Percentiles rank a stretch among this genome's conserved stretches.
Evolutionary conservation across 2,888 invertebrate genomes (phyloP).

Genomic region (Sipha maydis): DNA sequence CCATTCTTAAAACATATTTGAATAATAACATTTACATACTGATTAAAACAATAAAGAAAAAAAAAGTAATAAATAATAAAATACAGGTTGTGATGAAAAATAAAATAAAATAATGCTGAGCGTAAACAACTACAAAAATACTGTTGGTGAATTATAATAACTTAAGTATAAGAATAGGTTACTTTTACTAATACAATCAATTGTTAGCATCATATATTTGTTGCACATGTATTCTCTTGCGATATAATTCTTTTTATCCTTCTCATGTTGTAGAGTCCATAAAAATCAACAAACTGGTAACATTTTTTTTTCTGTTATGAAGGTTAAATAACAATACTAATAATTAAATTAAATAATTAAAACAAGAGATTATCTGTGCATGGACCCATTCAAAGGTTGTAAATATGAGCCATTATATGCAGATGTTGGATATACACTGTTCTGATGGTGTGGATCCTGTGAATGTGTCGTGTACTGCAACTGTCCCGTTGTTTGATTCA

Average conservation of each 20-base stretch:
- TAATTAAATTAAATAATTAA: conserved; percentile 31
- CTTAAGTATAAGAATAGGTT: conserved; percentile 27
- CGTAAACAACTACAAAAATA: conserved; percentile 45
- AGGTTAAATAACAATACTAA: conserved; percentile 11
- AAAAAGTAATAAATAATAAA: background rate
- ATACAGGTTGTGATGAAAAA: conserved; percentile 37
- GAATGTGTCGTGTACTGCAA: conserved; percentile 51
- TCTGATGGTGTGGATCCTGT: conserved; percentile 57
- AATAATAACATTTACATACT: conserved; percentile 10
- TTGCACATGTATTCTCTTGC: conserved; percentile 3
- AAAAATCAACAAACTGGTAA: conserved; percentile 50
- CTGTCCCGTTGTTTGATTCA: conserved; percentile 52
- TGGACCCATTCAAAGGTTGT: conserved; percentile 52
- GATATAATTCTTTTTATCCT: background rate
- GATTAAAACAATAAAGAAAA: conserved; percentile 21
- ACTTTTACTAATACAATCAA: background rate
- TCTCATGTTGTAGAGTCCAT: background rate
- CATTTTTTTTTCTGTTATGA: conserved; percentile 25
- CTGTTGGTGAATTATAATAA: conserved; percentile 48
- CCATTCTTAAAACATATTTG: conserved; percentile 17
- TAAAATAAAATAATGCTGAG: conserved; percentile 51
- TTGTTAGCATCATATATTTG: background rate
- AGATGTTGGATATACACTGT: conserved; percentile 35
- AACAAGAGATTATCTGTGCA: conserved; percentile 58
- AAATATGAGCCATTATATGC: conserved; percentile 57